phyloP scores from a whole-genome alignment of 2,888 invertebrate genomes.

The Electrophaes corylata region DNA sequence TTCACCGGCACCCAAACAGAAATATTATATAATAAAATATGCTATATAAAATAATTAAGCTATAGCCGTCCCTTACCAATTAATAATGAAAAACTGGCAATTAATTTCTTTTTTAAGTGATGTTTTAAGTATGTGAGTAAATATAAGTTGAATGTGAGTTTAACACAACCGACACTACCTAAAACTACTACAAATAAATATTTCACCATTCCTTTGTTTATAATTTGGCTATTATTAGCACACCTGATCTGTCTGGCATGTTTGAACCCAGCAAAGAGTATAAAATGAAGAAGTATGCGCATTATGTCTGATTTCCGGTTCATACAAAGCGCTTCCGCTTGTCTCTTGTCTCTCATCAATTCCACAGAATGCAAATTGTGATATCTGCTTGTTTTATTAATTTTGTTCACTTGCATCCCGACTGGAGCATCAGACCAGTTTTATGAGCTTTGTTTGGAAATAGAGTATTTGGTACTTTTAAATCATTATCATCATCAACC shows the following conservation, averaged over 20 bases:
- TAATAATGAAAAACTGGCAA: no score
- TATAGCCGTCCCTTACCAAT: no score
- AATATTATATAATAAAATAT: no score
- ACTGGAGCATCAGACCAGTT: background rate
- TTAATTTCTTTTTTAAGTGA: no score
- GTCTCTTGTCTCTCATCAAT: constrained; percentile 74
- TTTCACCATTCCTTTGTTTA: background rate
- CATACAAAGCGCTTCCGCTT: constrained; percentile 77
- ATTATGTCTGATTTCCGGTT: constrained; percentile 77
- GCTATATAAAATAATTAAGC: no score
- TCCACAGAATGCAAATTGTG: constrained; percentile 73
- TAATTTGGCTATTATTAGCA: constrained; percentile 24
- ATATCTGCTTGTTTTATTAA: constrained; percentile 34
- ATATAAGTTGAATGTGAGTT: no score
- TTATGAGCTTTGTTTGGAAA: background rate
- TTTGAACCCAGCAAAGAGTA: constrained; percentile 44
- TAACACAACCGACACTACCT: no score
- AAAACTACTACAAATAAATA: background rate
- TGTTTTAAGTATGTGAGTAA: no score
- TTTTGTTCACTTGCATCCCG: constrained; percentile 12
- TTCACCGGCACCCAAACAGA: no score
- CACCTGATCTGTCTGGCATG: constrained; percentile 45
- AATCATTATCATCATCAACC: no score
- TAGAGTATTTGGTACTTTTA: no score
- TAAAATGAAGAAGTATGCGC: constrained; percentile 64